These are phyloP conservation scores for Scaptomyza graminum DNA, from an alignment of 1,140 invertebrate species.

Conservation along the genomic window DNA sequence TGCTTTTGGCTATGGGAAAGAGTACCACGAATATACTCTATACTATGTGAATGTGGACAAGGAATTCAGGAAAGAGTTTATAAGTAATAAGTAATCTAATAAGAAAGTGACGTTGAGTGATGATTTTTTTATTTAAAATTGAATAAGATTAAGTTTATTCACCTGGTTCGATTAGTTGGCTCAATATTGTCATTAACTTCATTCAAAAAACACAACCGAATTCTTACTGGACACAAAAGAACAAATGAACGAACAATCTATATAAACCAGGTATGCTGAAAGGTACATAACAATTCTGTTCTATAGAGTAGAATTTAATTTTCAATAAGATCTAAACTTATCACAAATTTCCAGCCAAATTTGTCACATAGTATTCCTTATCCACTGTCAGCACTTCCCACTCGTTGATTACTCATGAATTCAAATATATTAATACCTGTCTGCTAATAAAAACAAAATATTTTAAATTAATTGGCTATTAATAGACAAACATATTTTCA, in stretches of 20 bases:
- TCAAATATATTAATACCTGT: constrained; percentile 30
- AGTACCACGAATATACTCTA: neutral
- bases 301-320: too few species aligned
- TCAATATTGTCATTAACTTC: too few species aligned
- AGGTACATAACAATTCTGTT: too few species aligned
- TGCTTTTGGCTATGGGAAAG: neutral
- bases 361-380: constrained; percentile 8
- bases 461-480: constrained; percentile 43
- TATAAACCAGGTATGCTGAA: too few species aligned
- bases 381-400: neutral
- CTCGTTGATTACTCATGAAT: constrained; percentile 53
- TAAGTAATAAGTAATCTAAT: neutral
- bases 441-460: neutral
- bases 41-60: constrained; percentile 1
- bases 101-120: neutral
- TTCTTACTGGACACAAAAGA: too few species aligned
- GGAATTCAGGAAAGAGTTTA: constrained; percentile 5
- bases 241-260: too few species aligned
- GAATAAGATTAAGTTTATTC: too few species aligned
- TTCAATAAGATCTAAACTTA: too few species aligned
- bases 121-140: too few species aligned
- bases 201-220: too few species aligned
- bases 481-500: constrained; percentile 41
- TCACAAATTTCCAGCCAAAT: neutral
- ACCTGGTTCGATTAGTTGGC: too few species aligned